Evolutionary conservation across 2,797 vertebrate genomes (phyloP).

Genomic region (Eulemur albifrons): DNA sequence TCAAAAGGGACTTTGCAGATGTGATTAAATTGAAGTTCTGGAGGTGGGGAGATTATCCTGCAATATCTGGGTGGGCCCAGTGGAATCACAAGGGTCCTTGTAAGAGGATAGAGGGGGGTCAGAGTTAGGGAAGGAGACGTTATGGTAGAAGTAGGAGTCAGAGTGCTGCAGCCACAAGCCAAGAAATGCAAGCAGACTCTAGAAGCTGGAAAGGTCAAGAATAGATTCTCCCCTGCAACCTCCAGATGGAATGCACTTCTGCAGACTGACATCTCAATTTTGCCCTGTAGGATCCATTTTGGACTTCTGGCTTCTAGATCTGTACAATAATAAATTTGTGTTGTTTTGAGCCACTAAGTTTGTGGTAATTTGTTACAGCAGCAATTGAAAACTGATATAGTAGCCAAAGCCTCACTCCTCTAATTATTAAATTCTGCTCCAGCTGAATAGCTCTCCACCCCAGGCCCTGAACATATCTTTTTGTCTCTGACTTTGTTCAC

Average conservation of each 20-base stretch:
- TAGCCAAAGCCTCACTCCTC: background rate
- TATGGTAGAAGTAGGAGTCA: background rate
- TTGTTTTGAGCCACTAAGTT: background rate
- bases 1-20: background rate
- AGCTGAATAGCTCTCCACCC: background rate
- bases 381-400: background rate
- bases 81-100: background rate
- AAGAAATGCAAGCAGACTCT: background rate
- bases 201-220: background rate
- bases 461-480: background rate
- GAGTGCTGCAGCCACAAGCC: background rate
- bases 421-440: background rate
- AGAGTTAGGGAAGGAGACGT: background rate
- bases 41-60: background rate
- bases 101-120: background rate
- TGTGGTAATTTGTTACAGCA: background rate
- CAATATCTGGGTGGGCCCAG: background rate
- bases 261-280: background rate
- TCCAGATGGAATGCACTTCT: background rate
- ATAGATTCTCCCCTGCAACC: background rate
- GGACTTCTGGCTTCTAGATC: background rate
- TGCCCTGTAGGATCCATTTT: background rate
- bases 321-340: background rate
- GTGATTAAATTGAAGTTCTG: background rate
- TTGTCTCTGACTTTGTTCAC: background rate